Evolutionary conservation across 2,797 vertebrate species (phyloP), one percentile per base, ranked within the genome.

Genomic region (Nannoperca australis): DNA sequence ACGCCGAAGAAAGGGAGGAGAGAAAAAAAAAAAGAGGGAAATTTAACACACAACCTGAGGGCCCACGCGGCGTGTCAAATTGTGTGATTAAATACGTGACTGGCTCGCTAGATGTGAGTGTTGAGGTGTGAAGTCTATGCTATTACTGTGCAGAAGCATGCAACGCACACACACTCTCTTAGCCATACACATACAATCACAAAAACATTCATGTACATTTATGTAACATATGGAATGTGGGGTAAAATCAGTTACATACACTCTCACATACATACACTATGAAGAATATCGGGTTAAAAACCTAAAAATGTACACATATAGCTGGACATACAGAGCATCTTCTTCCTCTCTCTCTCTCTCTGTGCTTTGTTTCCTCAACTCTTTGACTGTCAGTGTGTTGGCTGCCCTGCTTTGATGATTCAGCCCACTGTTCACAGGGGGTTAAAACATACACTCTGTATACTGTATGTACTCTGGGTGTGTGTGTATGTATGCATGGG

Each of bases 21-120:
- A 38, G 17, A 40, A 27, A 65, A 55, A n/a, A n/a, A 73, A 58
- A 47, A 22, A 45, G 74, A 55, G 74, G 73, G 34, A 70, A 88
- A 91, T 93, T 92, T 89, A 81, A 93, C 89, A 91, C 87, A 89
- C 88, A 93, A 92, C 93, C 93, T 83, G 79, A 91, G 92, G 92
- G 94, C 88, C 85, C 87, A 87, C 79, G 87, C 84, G 63, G 84
- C 88, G 86, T 91, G 91, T 91, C 91, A 91, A 94, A 94, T 94
- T 88, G 87, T 93, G 89, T 94, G 94, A 95, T 95, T 96, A 95
- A 95, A 95, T 94, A 94, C 90, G 89, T 93, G 92, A 93, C 90
- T 92, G 91, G 89, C 83, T 94, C 91, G 70, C 88, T 77, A 90
- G 89, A 92, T 90, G 84, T 24, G 85, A 91, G 88, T 86, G 84